Evolutionary conservation across 1,140 invertebrate genomes (phyloP).

Genomic region (Drosophila eugracilis): DNA sequence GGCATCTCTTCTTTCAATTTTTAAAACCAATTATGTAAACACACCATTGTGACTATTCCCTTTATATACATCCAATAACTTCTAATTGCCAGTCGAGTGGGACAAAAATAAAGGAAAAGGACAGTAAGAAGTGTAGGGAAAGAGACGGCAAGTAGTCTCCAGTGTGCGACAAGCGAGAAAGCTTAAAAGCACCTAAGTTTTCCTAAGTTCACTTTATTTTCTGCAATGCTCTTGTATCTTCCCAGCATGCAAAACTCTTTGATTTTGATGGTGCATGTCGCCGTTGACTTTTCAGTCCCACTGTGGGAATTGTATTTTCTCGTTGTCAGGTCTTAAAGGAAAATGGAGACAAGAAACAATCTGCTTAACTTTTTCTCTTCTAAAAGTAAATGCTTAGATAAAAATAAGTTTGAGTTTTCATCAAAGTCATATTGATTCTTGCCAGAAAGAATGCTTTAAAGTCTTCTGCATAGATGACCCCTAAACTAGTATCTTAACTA

Average conservation of each 20-base stretch:
- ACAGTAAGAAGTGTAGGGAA: neutral
- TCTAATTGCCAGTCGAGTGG: slow-evolving; percentile 59
- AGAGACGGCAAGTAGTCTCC: slow-evolving; percentile 46
- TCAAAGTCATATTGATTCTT: no score
- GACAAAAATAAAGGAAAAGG: neutral
- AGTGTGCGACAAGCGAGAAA: slow-evolving; percentile 59
- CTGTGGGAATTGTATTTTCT: slow-evolving; percentile 40
- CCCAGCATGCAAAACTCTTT: slow-evolving; percentile 41
- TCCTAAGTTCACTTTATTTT: slow-evolving; percentile 11
- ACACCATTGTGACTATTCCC: neutral
- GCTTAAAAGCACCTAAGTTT: slow-evolving; percentile 59
- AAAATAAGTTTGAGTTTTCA: no score
- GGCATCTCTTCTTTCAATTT: no score
- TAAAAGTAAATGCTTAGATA: no score
- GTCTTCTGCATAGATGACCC: neutral
- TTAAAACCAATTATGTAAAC: no score
- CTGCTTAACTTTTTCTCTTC: no score
- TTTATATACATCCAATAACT: slow-evolving; percentile 53
- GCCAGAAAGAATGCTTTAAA: no score
- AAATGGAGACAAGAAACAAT: slow-evolving; percentile 1
- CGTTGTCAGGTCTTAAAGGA: slow-evolving; percentile 30
- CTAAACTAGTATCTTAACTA: neutral
- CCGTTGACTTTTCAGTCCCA: slow-evolving; percentile 27
- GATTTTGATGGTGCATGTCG: slow-evolving; percentile 56
- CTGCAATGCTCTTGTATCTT: neutral